These are phyloP conservation scores for Agriopis aurantiaria DNA, from an alignment of 2,888 invertebrate species.

Conservation along the genomic window DNA sequence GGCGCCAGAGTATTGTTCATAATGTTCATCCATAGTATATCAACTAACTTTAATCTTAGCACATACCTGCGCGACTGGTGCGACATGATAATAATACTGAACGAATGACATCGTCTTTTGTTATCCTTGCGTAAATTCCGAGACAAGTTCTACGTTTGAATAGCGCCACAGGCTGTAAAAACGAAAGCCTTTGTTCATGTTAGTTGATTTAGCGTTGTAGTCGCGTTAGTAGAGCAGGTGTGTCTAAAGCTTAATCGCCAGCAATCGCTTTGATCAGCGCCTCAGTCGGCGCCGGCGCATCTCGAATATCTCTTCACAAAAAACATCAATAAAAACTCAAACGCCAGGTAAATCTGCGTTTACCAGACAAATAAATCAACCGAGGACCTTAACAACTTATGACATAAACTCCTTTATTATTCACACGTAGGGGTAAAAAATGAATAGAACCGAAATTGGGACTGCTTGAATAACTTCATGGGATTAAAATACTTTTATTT, in stretches of 20 bases:
- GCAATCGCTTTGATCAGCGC: slow-evolving; percentile 74
- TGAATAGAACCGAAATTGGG: slow-evolving; percentile 37
- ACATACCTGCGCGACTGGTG: slow-evolving; percentile 19
- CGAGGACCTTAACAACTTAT: slow-evolving; percentile 73
- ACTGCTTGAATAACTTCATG: slow-evolving; percentile 72
- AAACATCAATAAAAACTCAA: slow-evolving; percentile 70
- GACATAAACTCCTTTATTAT: slow-evolving; percentile 83
- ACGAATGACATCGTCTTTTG: background rate
- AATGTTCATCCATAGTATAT: slow-evolving; percentile 44
- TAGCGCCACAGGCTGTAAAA: too few species aligned
- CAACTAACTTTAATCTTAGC: slow-evolving; percentile 49
- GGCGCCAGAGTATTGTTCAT: slow-evolving; percentile 53
- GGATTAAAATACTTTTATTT: slow-evolving; percentile 75
- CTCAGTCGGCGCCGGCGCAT: slow-evolving; percentile 70
- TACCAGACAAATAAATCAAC: slow-evolving; percentile 78
- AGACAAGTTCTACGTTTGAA: background rate
- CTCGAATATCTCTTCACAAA: slow-evolving; percentile 47
- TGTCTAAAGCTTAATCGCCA: slow-evolving; percentile 61
- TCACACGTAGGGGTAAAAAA: slow-evolving; percentile 70
- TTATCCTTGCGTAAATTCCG: background rate
- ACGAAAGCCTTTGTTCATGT: background rate
- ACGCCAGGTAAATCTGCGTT: slow-evolving; percentile 63
- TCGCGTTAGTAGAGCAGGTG: slow-evolving; percentile 9
- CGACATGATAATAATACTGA: background rate
- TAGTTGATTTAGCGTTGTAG: background rate